Base-by-base conservation (phyloP, 1,140 invertebrate species). In the Ceratoteleas bidentatus region DNA sequence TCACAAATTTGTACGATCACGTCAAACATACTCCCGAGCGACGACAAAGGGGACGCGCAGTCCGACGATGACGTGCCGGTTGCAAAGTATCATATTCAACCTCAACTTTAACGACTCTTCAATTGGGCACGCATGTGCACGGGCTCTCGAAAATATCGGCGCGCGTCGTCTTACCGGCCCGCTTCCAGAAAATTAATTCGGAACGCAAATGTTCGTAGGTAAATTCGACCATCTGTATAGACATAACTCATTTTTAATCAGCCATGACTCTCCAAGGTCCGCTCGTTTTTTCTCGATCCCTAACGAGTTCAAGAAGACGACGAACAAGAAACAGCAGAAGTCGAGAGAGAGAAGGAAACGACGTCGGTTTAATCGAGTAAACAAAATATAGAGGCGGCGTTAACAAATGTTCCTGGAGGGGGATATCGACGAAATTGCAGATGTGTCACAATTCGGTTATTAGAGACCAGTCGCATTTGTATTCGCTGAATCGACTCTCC, bases 161-260 rank as follows among this genome's bases (percentile, higher is more conserved):
- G 1, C 4, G 24, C 24, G 24, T 24, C 24, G 24, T 24, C 24
- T 24, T 24, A 53, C 11, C 15, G 14, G 11, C 10, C n/a, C 7
- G 56, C 60, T 80, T 74, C 69, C 66, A 60, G 65, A 76, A 81
- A 81, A 81, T 76, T 49, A 72, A 81, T 81, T 81, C 56, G 73
- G 56, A 34, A 81, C 66, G 79, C 78, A 81, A 81, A 81, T 73
- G 78, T 58, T 52, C 70, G 47, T 62, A 75, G 47, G 52, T 54
- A 56, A 81, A 65, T 69, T 65, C 38, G 60, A 16, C 57, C 78
- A 81, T 81, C 78, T 81, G 78, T 81, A 70, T 53, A 58, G 8
- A 61, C 52, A 76, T 81, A 81, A 72, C 36, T 81, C 66, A 76
- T 54, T 60, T 81, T 75, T 72, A 81, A 81, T 75, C 78, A 76